Conservation (phyloP, 2,888 invertebrate genomes). For the Endotricha flammealis region DNA sequence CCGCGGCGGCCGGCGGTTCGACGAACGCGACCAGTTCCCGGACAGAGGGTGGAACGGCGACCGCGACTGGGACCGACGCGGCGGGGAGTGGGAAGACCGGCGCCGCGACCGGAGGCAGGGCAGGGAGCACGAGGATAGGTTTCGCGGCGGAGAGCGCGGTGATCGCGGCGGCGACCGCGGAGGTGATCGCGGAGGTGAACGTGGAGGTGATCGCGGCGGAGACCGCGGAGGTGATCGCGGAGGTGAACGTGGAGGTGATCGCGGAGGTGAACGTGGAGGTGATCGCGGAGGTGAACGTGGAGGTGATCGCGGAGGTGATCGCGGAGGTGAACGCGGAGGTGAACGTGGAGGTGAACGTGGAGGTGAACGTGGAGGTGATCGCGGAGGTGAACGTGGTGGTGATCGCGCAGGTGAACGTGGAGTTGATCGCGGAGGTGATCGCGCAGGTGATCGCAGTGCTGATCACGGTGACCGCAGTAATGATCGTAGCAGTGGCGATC, state of each 20-base stretch:
- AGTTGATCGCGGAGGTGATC: neutral
- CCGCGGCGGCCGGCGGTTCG: conserved; percentile 57
- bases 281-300: neutral
- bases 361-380: neutral
- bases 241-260: neutral
- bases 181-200: neutral
- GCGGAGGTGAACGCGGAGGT: conserved; percentile 14
- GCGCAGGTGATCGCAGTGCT: neutral
- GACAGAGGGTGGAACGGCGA: conserved; percentile 56
- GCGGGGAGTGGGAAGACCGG: conserved; percentile 79
- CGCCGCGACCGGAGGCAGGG: conserved; percentile 60
- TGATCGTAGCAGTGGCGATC: conserved; percentile 24
- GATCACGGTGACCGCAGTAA: conserved; percentile 18
- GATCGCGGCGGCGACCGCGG: conserved; percentile 26
- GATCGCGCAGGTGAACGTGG: neutral
- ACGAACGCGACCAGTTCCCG: conserved; percentile 55
- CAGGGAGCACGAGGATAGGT: neutral
- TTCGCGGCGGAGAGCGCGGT: neutral
- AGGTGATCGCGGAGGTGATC: neutral
- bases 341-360: conserved; percentile 24
- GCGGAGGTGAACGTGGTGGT: neutral
- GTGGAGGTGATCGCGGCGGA: neutral
- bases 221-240: neutral
- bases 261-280: neutral
- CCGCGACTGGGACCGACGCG: conserved; percentile 30